A percentile compares a stretch with the other conserved stretches of the same genome.
Conservation (phyloP, 2,113 vertebrate genomes). For the Morone chrysops region DNA sequence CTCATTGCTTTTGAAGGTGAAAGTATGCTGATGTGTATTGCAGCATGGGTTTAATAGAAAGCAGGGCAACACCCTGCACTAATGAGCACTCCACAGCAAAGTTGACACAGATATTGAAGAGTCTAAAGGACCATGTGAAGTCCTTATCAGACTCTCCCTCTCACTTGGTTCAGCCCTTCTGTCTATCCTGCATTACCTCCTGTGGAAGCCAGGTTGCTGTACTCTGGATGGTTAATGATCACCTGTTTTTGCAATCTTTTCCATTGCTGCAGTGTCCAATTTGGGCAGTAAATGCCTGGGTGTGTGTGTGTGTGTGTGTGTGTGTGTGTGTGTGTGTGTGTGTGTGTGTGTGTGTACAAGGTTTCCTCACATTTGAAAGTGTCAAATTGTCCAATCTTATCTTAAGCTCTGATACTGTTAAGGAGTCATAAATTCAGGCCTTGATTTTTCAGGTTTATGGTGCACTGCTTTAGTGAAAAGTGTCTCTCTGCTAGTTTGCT, state of each 20-base stretch:
- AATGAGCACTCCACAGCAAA: not conserved
- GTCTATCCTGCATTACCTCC: not conserved
- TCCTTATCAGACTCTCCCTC: conserved; percentile 5
- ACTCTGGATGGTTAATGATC: conserved; percentile 8
- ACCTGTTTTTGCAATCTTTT: conserved; percentile 11
- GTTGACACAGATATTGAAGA: not conserved
- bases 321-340: too few relatives aligned
- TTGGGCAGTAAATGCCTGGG: not conserved
- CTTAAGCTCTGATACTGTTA: not conserved
- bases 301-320: not conserved
- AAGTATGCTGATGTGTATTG: not conserved
- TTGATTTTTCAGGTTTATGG: not conserved
- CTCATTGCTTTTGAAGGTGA: not conserved
- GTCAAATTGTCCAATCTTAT: not conserved
- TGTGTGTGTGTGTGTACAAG: not conserved
- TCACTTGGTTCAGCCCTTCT: not conserved
- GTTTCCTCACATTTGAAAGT: not conserved
- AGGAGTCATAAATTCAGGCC: not conserved
- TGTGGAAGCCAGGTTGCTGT: not conserved
- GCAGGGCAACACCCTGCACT: not conserved
- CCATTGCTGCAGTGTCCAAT: not conserved
- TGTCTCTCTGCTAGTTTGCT: not conserved
- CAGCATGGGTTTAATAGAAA: not conserved
- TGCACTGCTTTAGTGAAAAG: not conserved
- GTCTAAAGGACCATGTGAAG: not conserved